These are phyloP conservation scores for Hydropsyche betteni DNA, from an alignment of 2,888 invertebrate species.

Conservation along the genomic window DNA sequence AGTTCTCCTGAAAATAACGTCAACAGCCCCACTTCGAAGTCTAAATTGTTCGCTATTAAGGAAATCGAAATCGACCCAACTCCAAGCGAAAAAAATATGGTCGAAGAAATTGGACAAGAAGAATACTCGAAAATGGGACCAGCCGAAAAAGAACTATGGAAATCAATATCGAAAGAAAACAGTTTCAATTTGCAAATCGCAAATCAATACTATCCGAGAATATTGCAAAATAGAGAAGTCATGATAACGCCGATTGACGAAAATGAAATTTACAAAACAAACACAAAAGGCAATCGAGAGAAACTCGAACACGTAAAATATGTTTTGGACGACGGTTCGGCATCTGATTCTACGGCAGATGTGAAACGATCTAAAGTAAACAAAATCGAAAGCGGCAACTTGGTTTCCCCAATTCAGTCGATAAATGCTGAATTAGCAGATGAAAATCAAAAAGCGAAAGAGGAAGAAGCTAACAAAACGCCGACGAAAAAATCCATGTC, in stretches of 20 bases:
- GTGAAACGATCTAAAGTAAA: slow-evolving; percentile 61
- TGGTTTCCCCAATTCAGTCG: slow-evolving; percentile 68
- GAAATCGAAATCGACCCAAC: slow-evolving; percentile 55
- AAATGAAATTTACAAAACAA: slow-evolving; percentile 35
- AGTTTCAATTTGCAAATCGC: slow-evolving; percentile 57
- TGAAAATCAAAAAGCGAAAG: slow-evolving; percentile 51
- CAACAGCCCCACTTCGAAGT: slow-evolving; percentile 53
- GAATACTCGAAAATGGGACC: slow-evolving; percentile 59
- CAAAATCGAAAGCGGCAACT: slow-evolving; percentile 51
- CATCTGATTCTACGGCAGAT: slow-evolving; percentile 63
- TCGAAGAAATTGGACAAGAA: slow-evolving; percentile 28
- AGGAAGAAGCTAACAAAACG: slow-evolving; percentile 51
- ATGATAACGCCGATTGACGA: slow-evolving; percentile 36
- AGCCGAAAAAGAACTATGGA: slow-evolving; percentile 63
- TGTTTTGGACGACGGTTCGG: slow-evolving; percentile 61
- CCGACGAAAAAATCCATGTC: slow-evolving; percentile 39
- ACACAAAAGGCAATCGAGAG: neutral
- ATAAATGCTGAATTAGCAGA: slow-evolving; percentile 63
- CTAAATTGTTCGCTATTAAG: slow-evolving; percentile 49
- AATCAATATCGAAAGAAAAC: slow-evolving; percentile 57
- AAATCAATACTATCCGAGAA: slow-evolving; percentile 49
- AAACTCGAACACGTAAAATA: slow-evolving; percentile 35
- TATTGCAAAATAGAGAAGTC: slow-evolving; percentile 21
- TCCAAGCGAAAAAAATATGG: slow-evolving; percentile 52
- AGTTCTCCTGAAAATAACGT: slow-evolving; percentile 62